These are phyloP conservation scores for Pollimyrus isidori DNA, from an alignment of 2,113 vertebrate genomes.

Conservation along the genomic window DNA sequence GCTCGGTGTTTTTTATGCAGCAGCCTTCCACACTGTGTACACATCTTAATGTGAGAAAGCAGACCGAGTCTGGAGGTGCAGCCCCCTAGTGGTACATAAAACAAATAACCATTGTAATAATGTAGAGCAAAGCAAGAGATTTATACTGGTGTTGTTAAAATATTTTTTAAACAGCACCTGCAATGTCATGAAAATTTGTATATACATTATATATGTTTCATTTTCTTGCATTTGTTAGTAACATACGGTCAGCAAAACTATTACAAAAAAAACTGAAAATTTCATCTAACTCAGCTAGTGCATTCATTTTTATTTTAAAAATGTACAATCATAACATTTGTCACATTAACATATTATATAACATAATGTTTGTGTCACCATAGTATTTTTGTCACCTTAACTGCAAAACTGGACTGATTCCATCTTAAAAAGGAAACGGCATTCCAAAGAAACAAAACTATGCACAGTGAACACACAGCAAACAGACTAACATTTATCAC, in stretches of 20 bases:
- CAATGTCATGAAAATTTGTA: not conserved
- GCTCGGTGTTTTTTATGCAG: not conserved
- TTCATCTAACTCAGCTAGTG: not conserved
- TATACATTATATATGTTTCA: not conserved
- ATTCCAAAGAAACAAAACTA: not conserved
- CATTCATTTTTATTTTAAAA: not conserved
- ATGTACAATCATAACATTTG: not conserved
- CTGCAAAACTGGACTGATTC: not conserved
- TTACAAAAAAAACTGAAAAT: not conserved
- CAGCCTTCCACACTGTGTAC: not conserved
- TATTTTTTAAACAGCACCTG: not conserved
- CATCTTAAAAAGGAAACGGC: not conserved
- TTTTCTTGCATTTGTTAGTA: not conserved
- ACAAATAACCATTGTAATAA: not conserved
- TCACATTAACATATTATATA: not conserved
- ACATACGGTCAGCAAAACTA: not conserved
- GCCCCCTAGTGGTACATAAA: conserved; percentile 8
- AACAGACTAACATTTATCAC: not conserved
- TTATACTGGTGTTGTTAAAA: not conserved
- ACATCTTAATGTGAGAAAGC: not conserved
- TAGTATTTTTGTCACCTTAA: not conserved
- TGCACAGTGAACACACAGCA: not conserved
- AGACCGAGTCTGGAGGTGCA: not conserved
- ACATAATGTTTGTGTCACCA: not conserved
- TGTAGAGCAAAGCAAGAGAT: not conserved